Evolutionary conservation across 92 coral and sea anemone genomes (phyloP).

Genomic region (Blastomussa wellsi): DNA sequence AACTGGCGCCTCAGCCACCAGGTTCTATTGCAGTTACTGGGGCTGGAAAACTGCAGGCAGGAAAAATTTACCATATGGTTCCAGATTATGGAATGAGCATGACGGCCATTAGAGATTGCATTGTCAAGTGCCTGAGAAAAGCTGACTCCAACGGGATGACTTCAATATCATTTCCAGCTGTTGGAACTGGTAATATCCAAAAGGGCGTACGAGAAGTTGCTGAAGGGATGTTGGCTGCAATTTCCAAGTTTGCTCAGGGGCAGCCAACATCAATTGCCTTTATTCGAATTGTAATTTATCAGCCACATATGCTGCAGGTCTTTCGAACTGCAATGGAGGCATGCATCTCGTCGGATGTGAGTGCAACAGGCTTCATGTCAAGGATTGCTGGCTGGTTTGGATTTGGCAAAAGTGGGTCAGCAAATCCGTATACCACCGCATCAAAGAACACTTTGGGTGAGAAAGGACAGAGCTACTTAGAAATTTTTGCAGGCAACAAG

Average conservation of each 20-base stretch:
- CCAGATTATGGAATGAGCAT: not conserved
- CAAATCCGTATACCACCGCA: not conserved
- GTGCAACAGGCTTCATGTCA: constrained; percentile 8
- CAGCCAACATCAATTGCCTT: constrained; percentile 37
- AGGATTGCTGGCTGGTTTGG: constrained; percentile 34
- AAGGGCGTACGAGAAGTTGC: constrained; percentile 53
- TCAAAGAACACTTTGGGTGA: not conserved
- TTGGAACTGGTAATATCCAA: constrained; percentile 67
- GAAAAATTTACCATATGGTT: constrained; percentile 63
- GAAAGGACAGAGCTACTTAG: constrained; percentile 14
- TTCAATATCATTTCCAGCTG: constrained; percentile 76
- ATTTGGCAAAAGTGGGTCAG: not conserved
- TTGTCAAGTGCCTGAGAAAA: constrained; percentile 49
- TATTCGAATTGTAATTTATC: constrained; percentile 71
- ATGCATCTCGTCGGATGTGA: not conserved
- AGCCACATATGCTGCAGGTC: constrained; percentile 52
- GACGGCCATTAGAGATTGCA: constrained; percentile 31
- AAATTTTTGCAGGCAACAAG: constrained; percentile 48
- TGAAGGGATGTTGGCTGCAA: constrained; percentile 56
- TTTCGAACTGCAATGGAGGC: constrained; percentile 58
- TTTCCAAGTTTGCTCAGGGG: constrained; percentile 56
- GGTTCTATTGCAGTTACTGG: constrained; percentile 41
- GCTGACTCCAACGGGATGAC: constrained; percentile 40
- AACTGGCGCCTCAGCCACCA: not conserved
- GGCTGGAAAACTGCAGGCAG: constrained; percentile 56